Evolutionary conservation across 2,888 invertebrate species (phyloP), one percentile per base, ranked within the genome.

Genomic region (Hoplodrina blanda): DNA sequence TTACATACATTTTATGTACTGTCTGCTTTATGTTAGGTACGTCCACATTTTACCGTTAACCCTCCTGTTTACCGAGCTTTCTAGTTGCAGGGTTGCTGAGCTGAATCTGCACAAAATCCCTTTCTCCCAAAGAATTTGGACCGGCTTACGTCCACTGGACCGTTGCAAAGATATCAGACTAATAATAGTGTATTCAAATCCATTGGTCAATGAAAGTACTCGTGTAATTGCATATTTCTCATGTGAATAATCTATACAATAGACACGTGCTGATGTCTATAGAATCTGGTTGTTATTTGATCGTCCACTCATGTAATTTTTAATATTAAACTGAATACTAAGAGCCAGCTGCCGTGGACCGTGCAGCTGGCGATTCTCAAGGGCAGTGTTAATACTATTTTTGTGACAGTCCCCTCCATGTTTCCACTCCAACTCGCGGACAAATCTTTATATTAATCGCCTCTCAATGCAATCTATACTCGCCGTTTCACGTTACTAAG

Each of bases 141-240:
- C 30, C 33, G n/a, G 52, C 8, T 44, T 33, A 10, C 15, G 4
- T 30, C 30, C n/a, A 20, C n/a, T 11, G 8, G 60, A 50, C 41
- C 7, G 15, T 10, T 60, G 30, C 37, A 59, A 41, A 46, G 13
- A 61, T 61, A 33, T 17, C 52, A 33, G 30, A 44, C 33, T n/a
- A 53, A 60, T 37, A 53, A 71, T 53, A 60, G 11, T 15, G 60
- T n/a, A 70, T 69, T 70, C 41, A 70, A 44, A 69, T 44, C 8
- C n/a, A 33, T 60, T 20, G 64, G 11, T n/a, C 13, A 46, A 60
- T 60, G n/a, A 19, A 15, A 6, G 15, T 44, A 73, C n/a, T 15
- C 46, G 13, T 56, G 25, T 56, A 50, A 71, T 15, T 19, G 55
- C 41, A 33, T 13, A 72, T 59, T 65, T 72, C 30, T 49, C 66